These are phyloP conservation scores for Anoncus sp. DNA, from an alignment of 2,888 invertebrate species.

Conservation along the genomic window DNA sequence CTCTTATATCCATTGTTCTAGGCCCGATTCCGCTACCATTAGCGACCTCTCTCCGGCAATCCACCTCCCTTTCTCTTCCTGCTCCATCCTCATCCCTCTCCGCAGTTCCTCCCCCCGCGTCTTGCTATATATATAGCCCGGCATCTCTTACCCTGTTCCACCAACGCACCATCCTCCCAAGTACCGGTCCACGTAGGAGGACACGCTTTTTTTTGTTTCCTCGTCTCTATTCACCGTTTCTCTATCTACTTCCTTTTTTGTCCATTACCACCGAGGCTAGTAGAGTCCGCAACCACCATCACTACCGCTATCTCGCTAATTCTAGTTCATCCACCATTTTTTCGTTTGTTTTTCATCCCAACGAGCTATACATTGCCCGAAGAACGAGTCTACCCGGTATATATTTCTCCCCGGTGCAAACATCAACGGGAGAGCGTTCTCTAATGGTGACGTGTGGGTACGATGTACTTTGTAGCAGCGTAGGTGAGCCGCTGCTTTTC, in stretches of 20 bases:
- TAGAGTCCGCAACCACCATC: conserved; percentile 55
- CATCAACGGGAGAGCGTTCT: conserved; percentile 12
- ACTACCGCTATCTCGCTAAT: conserved; percentile 59
- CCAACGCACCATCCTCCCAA: conserved; percentile 45
- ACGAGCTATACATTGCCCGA: conserved; percentile 37
- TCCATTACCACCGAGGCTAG: conserved; percentile 44
- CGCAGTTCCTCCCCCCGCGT: conserved; percentile 54
- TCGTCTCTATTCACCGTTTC: conserved; percentile 43
- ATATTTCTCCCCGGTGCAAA: conserved; percentile 24
- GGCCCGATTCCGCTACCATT: conserved; percentile 73
- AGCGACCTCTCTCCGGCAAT: conserved; percentile 69
- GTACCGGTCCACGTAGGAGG: conserved; percentile 50
- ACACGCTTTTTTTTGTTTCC: conserved; percentile 53
- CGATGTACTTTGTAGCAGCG: not conserved
- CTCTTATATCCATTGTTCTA: conserved; percentile 73
- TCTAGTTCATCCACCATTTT: conserved; percentile 51
- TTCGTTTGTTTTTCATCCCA: no score
- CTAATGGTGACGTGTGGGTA: not conserved
- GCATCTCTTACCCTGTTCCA: conserved; percentile 55
- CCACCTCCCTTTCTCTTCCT: conserved; percentile 42
- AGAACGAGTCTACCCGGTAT: conserved; percentile 25
- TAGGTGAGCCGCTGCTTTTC: conserved; percentile 3
- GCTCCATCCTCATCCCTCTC: conserved; percentile 19
- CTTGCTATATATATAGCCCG: conserved; percentile 48
- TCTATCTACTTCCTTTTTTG: conserved; percentile 60